A percentile compares a stretch with the other conserved stretches of the same genome.
Conservation (phyloP, 2,797 vertebrate species). For the Otolemur crassicaudatus region DNA sequence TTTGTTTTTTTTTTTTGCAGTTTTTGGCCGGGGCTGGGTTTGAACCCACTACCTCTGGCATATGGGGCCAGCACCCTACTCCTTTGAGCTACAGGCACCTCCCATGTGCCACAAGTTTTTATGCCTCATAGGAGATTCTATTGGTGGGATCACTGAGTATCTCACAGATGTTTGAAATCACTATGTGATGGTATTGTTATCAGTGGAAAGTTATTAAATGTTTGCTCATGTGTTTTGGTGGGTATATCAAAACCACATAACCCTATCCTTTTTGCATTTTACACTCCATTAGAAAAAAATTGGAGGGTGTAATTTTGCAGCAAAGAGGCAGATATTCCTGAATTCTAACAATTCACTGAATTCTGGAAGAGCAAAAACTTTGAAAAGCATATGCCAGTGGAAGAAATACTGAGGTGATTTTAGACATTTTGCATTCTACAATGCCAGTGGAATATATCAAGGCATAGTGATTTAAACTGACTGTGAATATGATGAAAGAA, state of each 20-base stretch:
- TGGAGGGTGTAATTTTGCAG: conserved; percentile 35
- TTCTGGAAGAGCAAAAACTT: neutral
- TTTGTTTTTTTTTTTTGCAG: too few relatives aligned
- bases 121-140: conserved; percentile 54
- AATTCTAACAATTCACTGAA: neutral
- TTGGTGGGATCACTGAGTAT: neutral
- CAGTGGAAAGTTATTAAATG: conserved; percentile 50
- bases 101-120: conserved; percentile 30
- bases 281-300: neutral
- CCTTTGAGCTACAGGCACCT: too few relatives aligned
- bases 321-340: neutral
- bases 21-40: too few relatives aligned
- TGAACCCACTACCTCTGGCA: too few relatives aligned
- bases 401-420: neutral
- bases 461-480: neutral
- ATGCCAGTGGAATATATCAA: neutral
- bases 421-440: neutral
- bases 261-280: conserved; percentile 16
- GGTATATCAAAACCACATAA: conserved; percentile 47
- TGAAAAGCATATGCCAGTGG: neutral
- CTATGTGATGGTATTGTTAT: conserved; percentile 52
- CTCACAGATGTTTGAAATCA: conserved; percentile 72
- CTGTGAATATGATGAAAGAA: neutral
- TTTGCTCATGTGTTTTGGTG: conserved; percentile 50
- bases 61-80: too few relatives aligned